Percentiles rank a stretch among this genome's conserved stretches.
phyloP scores from a whole-genome alignment of 64 coral and sea anemone species.

The Cladopsammia gracilis region DNA sequence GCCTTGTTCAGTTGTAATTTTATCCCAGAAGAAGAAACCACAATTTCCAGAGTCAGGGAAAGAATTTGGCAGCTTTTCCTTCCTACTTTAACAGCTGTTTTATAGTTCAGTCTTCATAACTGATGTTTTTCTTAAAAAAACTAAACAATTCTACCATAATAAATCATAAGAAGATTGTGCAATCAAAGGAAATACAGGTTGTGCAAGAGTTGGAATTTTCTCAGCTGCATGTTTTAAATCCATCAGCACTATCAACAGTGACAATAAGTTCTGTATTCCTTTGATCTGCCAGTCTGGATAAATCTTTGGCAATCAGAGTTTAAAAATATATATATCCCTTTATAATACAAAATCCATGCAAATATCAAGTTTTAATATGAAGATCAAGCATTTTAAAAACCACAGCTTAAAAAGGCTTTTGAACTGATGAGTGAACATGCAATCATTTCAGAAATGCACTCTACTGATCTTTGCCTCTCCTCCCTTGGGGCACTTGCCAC shows the following conservation, averaged over 20 bases:
- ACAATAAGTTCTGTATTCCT: slow-evolving; percentile 25
- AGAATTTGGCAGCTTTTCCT: slow-evolving; percentile 85
- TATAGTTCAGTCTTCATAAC: slow-evolving; percentile 31
- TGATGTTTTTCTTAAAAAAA: slow-evolving; percentile 11
- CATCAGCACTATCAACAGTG: slow-evolving; percentile 10
- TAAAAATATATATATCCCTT: slow-evolving; percentile 8
- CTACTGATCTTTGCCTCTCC: not conserved
- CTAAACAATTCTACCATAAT: not conserved
- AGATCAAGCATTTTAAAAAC: not conserved
- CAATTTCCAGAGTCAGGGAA: slow-evolving; percentile 75
- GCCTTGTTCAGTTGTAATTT: slow-evolving; percentile 59
- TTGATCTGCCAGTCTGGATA: slow-evolving; percentile 7
- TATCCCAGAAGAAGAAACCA: slow-evolving; percentile 66
- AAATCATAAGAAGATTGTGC: not conserved
- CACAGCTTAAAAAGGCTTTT: not conserved
- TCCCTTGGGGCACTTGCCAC: not conserved
- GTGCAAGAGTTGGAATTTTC: slow-evolving; percentile 2
- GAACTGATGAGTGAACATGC: not conserved
- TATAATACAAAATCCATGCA: not conserved
- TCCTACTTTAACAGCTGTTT: slow-evolving; percentile 85
- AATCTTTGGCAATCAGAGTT: not conserved
- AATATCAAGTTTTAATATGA: not conserved
- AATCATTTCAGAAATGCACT: not conserved
- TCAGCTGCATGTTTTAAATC: slow-evolving; percentile 51
- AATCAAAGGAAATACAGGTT: not conserved